These are phyloP conservation scores for Cirrhinus molitorella DNA, from an alignment of 2,797 vertebrate species.

Conservation along the genomic window DNA sequence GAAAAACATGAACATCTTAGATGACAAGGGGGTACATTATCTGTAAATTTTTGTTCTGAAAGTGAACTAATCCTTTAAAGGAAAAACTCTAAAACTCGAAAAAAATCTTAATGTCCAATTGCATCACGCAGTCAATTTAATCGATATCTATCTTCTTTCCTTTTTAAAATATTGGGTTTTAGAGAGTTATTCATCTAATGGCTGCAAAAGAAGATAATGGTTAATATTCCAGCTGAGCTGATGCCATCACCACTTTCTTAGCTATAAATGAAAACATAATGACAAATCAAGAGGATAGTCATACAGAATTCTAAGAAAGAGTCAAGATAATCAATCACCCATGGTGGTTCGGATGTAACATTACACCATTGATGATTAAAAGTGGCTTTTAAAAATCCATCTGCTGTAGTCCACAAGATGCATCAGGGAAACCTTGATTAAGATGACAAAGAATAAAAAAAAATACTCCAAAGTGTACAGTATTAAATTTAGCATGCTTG, in stretches of 20 bases:
- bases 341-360: background rate
- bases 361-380: background rate
- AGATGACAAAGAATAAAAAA: background rate
- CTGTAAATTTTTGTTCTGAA: too few species aligned
- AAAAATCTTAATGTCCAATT: too few species aligned
- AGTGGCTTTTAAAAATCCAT: background rate
- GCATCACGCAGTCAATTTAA: too few species aligned
- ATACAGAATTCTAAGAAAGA: background rate
- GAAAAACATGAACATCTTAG: too few species aligned
- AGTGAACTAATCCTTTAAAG: too few species aligned
- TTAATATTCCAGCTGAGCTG: background rate
- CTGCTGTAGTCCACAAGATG: too few species aligned
- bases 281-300: background rate
- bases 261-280: background rate
- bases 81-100: too few species aligned
- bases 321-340: background rate
- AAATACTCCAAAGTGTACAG: background rate
- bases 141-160: too few species aligned
- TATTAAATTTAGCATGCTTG: background rate
- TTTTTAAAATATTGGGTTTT: background rate
- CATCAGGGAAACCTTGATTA: constrained; percentile 1
- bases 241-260: background rate
- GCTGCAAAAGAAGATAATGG: background rate
- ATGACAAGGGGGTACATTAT: too few species aligned
- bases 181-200: background rate